phyloP scores from a whole-genome alignment of 2,888 invertebrate species.

The Agrotis exclamationis region DNA sequence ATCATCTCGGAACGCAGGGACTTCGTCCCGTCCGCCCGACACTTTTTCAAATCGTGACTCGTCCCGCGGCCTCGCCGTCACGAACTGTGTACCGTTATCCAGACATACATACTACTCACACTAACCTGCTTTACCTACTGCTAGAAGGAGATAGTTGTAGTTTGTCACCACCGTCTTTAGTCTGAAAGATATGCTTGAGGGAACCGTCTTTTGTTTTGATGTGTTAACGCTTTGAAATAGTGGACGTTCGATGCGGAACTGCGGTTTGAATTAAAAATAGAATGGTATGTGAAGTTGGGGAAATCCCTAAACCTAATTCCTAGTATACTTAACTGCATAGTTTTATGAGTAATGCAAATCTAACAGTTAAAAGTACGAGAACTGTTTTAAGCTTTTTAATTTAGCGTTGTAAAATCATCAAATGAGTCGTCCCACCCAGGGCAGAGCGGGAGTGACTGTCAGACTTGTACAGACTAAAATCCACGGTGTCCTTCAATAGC shows the following conservation, averaged over 20 bases:
- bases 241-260: slow-evolving; percentile 50
- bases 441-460: too few species aligned
- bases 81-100: slow-evolving; percentile 87
- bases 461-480: too few species aligned
- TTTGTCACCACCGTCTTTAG: slow-evolving; percentile 57
- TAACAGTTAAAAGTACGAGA: too few species aligned
- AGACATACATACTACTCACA: slow-evolving; percentile 75
- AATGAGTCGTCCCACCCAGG: too few species aligned
- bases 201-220: slow-evolving; percentile 71
- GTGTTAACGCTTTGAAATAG: slow-evolving; percentile 71
- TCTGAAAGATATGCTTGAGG: slow-evolving; percentile 72
- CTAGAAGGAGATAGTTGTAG: slow-evolving; percentile 74
- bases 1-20: slow-evolving; percentile 79
- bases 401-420: too few species aligned
- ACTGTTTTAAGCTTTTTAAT: too few species aligned
- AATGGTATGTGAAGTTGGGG: slow-evolving; percentile 17
- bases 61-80: slow-evolving; percentile 84
- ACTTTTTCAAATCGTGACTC: slow-evolving; percentile 91
- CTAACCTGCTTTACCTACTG: slow-evolving; percentile 65
- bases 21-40: slow-evolving; percentile 81
- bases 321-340: not conserved
- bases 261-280: slow-evolving; percentile 25
- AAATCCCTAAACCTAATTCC: not conserved
- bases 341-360: slow-evolving; percentile 3
- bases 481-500: too few species aligned